These are phyloP conservation scores for Andricus quercusramuli DNA, from an alignment of 2,888 invertebrate genomes.

Conservation along the genomic window DNA sequence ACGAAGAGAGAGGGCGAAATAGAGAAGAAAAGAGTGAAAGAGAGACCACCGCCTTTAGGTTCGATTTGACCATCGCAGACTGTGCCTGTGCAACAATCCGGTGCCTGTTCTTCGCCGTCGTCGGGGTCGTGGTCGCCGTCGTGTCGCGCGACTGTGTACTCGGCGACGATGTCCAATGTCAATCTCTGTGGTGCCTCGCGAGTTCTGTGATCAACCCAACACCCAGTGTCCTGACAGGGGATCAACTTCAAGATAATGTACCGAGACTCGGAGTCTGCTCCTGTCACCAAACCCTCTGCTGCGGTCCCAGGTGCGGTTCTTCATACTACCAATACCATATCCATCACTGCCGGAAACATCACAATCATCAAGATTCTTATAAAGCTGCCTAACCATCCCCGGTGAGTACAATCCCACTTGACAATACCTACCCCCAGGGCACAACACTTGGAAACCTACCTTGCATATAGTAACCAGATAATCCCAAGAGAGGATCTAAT, in stretches of 20 bases:
- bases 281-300: constrained; percentile 1
- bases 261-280: constrained; percentile 7
- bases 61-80: constrained; percentile 42
- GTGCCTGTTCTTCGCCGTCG: constrained; percentile 41
- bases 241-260: constrained; percentile 33
- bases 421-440: not conserved
- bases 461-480: constrained; percentile 11
- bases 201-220: constrained; percentile 31
- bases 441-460: not conserved
- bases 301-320: constrained; percentile 13
- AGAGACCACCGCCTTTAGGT: constrained; percentile 49
- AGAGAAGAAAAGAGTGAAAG: constrained; percentile 47
- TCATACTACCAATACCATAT: not conserved
- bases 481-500: not conserved
- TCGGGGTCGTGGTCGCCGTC: constrained; percentile 41
- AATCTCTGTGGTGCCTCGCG: constrained; percentile 22
- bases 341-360: constrained; percentile 13
- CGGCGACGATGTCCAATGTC: constrained; percentile 30
- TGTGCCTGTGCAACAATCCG: constrained; percentile 37
- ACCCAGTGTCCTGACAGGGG: constrained; percentile 35
- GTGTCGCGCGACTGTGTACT: constrained; percentile 50
- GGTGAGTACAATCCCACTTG: constrained; percentile 6
- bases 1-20: constrained; percentile 17
- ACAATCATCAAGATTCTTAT: not conserved
- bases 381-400: not conserved